Evolutionary conservation across 2,797 vertebrate genomes (phyloP), one percentile per base, ranked within the genome.

Genomic region (Lepus townsendii): DNA sequence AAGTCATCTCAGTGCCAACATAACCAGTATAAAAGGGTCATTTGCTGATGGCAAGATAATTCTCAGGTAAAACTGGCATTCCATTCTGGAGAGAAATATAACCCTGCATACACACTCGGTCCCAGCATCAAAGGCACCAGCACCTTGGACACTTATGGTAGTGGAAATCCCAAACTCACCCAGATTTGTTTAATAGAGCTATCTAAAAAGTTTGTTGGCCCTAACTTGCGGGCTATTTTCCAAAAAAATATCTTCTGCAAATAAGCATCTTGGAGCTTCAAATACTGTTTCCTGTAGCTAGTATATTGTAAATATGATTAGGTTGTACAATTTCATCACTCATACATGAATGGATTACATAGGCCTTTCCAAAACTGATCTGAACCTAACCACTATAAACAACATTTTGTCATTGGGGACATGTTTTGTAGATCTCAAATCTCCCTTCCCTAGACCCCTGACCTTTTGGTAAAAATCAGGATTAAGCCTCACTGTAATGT

Each of bases 361-460:
- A 87, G 24, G 63, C 10, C 73, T 89, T 52, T 87, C 87, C 75
- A 91, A 73, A 96, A 95, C 57, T 93, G 71, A 90, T 85, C 75
- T 83, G 60, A 95, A 60, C 22, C 16, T 68, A 83, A 68, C 16
- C 24, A 91, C 32, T 73, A 84, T 63, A 76, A 80, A 92, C 60
- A 96, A 63, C 52, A 54, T 19, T 83, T 62, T 60, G 16, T 82
- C 35, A 66, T 30, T 82, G 38, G n/a, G 30, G 62, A 76, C 24
- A 83, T 62, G 47, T 73, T 89, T 91, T 65, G 83, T 88, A 86
- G 32, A 83, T 30, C 75, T 91, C 42, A 47, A 79, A 3, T 80
- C 7, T 88, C 30, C 83, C 35, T 91, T 76, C 69, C 89, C 82
- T 72, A 94, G 54, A 89, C 11, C 14, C 30, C 38, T 91, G 9